Base-by-base conservation (phyloP, 2,113 vertebrate species). In the Phalacrocorax carbo region DNA sequence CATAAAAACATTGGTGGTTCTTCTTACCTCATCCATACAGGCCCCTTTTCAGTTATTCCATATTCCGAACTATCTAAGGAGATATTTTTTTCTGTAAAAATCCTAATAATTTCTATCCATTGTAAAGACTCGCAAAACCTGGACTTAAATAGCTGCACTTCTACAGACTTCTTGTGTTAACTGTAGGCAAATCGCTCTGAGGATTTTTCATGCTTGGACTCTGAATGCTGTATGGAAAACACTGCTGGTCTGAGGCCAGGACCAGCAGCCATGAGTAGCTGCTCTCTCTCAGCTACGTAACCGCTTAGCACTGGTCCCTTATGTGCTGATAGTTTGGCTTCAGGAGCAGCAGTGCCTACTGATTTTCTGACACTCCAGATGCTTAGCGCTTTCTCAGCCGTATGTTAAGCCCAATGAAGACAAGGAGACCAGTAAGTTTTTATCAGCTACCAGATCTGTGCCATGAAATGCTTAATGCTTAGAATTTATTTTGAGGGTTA, bases 231-330 rank as follows among this genome's bases (percentile, higher is more conserved):
- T 1, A 3, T 6, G 20, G 38, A 27, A 42, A 40, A 2, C 10
- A 0, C 7, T 29, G 48, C 22, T 86, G 57, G 52, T 66, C 7
- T 58, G 62, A 61, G 64, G 34, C 7, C 27, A 46, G 73, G 36
- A 13, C 23, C 38, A 38, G 70, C 30, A 48, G 57, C 70, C 14
- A 4, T 2, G 36, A 44, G 86, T 20, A 60, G 80, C 89, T 86
- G 49, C 40, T n/a, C 12, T 2, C 26, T 85, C 57, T 44, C 5
- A 9, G 70, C 90, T 49, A 2, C 2, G 19, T 13, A 5, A 6
- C 7, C 0, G 2, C 73, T 49, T 4, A 42, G 72, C 13, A 0
- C 69, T 17, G 60, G 2, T 57, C 81, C 55, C n/a, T 17, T 1
- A 1, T 2, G 62, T 40, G 70, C 65, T 1, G 34, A 1, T 5